These are phyloP conservation scores for Drosophila sechellia DNA, from an alignment of 1,140 invertebrate species.

Conservation along the genomic window DNA sequence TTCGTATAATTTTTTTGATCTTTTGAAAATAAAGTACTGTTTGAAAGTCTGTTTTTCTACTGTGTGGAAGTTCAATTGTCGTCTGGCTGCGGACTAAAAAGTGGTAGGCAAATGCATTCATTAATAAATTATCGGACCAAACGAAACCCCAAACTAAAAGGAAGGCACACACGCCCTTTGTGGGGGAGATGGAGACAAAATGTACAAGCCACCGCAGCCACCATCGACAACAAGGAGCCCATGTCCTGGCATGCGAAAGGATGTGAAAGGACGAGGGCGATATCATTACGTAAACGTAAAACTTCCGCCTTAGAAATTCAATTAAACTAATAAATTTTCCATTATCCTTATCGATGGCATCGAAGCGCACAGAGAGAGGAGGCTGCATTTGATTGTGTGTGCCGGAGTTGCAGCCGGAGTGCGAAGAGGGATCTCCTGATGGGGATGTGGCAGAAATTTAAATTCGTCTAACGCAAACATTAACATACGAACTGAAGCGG, in stretches of 20 bases:
- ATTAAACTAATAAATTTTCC: slow-evolving; percentile 84
- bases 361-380: slow-evolving; percentile 39
- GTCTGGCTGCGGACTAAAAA: slow-evolving; percentile 26
- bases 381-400: slow-evolving; percentile 42
- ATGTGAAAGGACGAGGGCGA: slow-evolving; percentile 44
- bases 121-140: slow-evolving; percentile 76
- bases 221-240: slow-evolving; percentile 44
- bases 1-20: neutral
- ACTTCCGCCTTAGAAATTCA: slow-evolving; percentile 83
- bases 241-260: slow-evolving; percentile 48
- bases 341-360: slow-evolving; percentile 84
- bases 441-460: slow-evolving; percentile 51
- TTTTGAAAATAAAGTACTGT: neutral
- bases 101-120: slow-evolving; percentile 75
- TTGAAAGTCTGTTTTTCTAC: neutral
- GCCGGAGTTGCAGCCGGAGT: neutral
- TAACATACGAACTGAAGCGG: slow-evolving; percentile 36
- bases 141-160: slow-evolving; percentile 71
- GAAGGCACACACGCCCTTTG: slow-evolving; percentile 20
- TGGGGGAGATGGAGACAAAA: slow-evolving; percentile 41
- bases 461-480: slow-evolving; percentile 77
- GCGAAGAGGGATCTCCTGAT: slow-evolving; percentile 12
- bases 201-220: slow-evolving; percentile 62
- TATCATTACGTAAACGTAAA: slow-evolving; percentile 83
- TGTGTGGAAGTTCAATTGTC: slow-evolving; percentile 6